Evolutionary conservation across 2,797 vertebrate species (phyloP).

Genomic region (Hyperoplus lanceolatus): DNA sequence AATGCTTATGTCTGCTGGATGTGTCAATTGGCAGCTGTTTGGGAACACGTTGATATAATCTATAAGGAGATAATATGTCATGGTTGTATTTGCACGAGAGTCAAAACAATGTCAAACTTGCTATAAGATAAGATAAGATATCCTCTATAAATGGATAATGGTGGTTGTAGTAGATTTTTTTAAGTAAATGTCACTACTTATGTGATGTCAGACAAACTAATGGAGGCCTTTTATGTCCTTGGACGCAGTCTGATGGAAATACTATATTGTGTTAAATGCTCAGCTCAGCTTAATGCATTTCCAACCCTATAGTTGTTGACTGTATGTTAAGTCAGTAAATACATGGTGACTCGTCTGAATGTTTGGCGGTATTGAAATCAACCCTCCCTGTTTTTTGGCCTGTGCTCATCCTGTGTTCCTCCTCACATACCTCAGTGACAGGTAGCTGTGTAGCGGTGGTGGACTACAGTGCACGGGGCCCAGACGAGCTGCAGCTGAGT

Average conservation of each 20-base stretch:
- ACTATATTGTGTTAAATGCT: background rate
- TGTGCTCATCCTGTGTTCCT: background rate
- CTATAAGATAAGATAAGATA: no score
- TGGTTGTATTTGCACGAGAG: background rate
- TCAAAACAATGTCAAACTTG: background rate
- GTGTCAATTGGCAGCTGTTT: background rate
- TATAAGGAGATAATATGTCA: background rate
- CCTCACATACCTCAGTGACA: slow-evolving; percentile 80
- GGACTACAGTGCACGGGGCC: slow-evolving; percentile 84
- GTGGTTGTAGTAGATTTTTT: background rate
- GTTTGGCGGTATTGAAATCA: background rate
- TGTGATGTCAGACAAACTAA: background rate
- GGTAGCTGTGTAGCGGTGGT: slow-evolving; percentile 88
- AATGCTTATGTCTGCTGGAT: slow-evolving; percentile 1
- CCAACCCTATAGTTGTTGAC: background rate
- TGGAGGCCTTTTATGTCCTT: background rate
- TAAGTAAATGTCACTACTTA: background rate
- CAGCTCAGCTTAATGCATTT: background rate
- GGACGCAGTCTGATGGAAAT: background rate
- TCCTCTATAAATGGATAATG: background rate
- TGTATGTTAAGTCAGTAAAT: background rate
- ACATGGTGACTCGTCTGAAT: background rate
- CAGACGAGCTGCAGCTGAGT: slow-evolving; percentile 91
- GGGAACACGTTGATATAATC: background rate
- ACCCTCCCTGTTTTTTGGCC: background rate